Percentiles rank a stretch among this genome's conserved stretches.
Evolutionary conservation across 2,888 invertebrate genomes (phyloP).

Genomic region (Pogonocherus hispidulus): DNA sequence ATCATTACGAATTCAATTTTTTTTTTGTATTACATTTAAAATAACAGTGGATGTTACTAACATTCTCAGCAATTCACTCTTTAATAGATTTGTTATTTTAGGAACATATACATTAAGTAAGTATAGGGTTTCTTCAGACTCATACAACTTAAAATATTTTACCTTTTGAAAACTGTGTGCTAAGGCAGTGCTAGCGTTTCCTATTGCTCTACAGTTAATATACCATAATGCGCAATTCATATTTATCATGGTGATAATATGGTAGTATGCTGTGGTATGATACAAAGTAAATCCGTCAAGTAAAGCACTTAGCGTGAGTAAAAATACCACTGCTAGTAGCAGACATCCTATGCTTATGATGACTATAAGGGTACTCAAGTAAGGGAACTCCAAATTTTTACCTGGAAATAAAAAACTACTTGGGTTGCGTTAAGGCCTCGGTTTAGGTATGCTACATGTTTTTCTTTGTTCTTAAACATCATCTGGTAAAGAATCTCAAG

Average conservation of each 20-base stretch:
- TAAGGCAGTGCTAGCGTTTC: slow-evolving; percentile 70
- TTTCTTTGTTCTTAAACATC: too few relatives aligned
- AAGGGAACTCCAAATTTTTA: slow-evolving; percentile 75
- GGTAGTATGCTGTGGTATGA: slow-evolving; percentile 76
- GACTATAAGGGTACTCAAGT: slow-evolving; percentile 74
- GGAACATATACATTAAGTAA: too few relatives aligned
- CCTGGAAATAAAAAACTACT: slow-evolving; percentile 68
- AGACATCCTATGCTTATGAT: slow-evolving; percentile 76
- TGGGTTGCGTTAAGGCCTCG: too few relatives aligned
- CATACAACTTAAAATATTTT: too few relatives aligned
- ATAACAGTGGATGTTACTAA: too few relatives aligned
- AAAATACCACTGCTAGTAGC: slow-evolving; percentile 73
- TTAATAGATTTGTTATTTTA: too few relatives aligned
- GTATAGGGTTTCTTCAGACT: too few relatives aligned
- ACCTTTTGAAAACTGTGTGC: slow-evolving; percentile 66
- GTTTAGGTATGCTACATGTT: too few relatives aligned
- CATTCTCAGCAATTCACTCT: too few relatives aligned
- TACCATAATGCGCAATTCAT: slow-evolving; percentile 82
- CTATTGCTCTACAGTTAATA: slow-evolving; percentile 78
- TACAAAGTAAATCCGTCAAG: slow-evolving; percentile 76
- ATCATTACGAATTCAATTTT: too few relatives aligned
- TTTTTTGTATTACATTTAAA: too few relatives aligned
- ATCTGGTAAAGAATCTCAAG: too few relatives aligned
- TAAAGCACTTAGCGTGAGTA: slow-evolving; percentile 74
- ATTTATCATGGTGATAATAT: slow-evolving; percentile 80